These are phyloP conservation scores for Marasmarcha lunaedactyla DNA, from an alignment of 2,888 invertebrate genomes.

Conservation along the genomic window DNA sequence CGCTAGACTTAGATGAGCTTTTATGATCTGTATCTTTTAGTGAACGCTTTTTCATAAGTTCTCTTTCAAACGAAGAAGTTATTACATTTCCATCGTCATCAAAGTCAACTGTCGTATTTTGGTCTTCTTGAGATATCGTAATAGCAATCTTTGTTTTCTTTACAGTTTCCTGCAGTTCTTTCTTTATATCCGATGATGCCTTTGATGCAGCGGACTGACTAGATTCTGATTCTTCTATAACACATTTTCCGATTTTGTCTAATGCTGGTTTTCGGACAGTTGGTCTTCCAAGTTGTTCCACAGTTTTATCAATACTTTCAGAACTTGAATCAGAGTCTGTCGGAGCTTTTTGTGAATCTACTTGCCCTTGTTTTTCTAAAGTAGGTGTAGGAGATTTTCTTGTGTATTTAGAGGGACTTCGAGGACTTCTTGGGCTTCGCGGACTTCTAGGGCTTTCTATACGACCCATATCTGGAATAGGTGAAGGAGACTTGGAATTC, in stretches of 20 bases:
- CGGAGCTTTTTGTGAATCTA: slow-evolving; percentile 64
- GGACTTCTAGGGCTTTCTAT: slow-evolving; percentile 39
- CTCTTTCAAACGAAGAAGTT: slow-evolving; percentile 54
- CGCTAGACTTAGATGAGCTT: slow-evolving; percentile 72
- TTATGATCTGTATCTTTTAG: slow-evolving; percentile 58
- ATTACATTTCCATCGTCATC: slow-evolving; percentile 64
- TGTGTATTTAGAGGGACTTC: slow-evolving; percentile 51
- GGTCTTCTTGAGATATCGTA: slow-evolving; percentile 66
- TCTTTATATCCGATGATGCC: slow-evolving; percentile 42
- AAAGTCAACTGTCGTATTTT: slow-evolving; percentile 63
- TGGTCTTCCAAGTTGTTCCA: slow-evolving; percentile 56
- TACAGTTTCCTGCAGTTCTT: slow-evolving; percentile 58
- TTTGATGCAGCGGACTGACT: slow-evolving; percentile 69
- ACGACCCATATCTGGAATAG: slow-evolving; percentile 45
- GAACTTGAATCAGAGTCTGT: slow-evolving; percentile 73
- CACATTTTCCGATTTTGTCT: slow-evolving; percentile 56
- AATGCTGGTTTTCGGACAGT: slow-evolving; percentile 51
- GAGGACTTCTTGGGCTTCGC: slow-evolving; percentile 19
- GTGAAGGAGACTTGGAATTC: slow-evolving; percentile 54
- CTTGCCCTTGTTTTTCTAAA: slow-evolving; percentile 72
- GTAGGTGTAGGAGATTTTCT: slow-evolving; percentile 70
- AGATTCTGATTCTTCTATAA: slow-evolving; percentile 71
- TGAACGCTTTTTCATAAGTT: slow-evolving; percentile 49
- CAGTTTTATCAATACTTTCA: slow-evolving; percentile 62
- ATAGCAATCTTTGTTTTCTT: slow-evolving; percentile 66